A percentile compares a stretch with the other conserved stretches of the same genome.
These are phyloP conservation scores for Peromyscus polionotus DNA, from an alignment of 2,113 vertebrate genomes.

Conservation along the genomic window DNA sequence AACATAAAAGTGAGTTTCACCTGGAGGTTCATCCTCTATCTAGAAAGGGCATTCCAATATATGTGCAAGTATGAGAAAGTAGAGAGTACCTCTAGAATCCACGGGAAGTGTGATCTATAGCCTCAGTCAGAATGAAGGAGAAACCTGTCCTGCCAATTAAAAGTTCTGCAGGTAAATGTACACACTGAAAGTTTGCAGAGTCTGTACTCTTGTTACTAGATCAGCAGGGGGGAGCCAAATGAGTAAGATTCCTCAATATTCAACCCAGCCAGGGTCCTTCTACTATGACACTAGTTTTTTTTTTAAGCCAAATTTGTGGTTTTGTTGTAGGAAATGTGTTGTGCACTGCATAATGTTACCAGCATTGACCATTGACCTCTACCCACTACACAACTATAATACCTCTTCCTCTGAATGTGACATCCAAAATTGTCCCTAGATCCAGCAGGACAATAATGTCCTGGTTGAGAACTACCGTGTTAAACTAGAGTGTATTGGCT, in stretches of 20 bases:
- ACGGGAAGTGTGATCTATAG: not conserved
- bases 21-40: not conserved
- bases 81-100: not conserved
- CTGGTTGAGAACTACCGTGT: not conserved
- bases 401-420: not conserved
- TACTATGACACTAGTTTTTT: not conserved
- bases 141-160: too few species aligned
- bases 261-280: not conserved
- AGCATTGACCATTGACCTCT: not conserved
- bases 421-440: not conserved
- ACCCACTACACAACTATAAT: not conserved
- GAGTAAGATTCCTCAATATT: not conserved
- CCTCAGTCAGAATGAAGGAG: not conserved
- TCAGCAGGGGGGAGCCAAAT: not conserved
- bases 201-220: not conserved
- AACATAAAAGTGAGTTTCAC: not conserved
- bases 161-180: not conserved
- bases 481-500: not conserved
- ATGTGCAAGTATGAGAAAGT: not conserved
- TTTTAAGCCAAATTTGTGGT: not conserved
- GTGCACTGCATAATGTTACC: not conserved
- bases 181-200: not conserved
- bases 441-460: not conserved
- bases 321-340: not conserved
- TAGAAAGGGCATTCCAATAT: not conserved